These are phyloP conservation scores for Monoplex corrugatus DNA, from an alignment of 2,888 invertebrate genomes.

Conservation along the genomic window DNA sequence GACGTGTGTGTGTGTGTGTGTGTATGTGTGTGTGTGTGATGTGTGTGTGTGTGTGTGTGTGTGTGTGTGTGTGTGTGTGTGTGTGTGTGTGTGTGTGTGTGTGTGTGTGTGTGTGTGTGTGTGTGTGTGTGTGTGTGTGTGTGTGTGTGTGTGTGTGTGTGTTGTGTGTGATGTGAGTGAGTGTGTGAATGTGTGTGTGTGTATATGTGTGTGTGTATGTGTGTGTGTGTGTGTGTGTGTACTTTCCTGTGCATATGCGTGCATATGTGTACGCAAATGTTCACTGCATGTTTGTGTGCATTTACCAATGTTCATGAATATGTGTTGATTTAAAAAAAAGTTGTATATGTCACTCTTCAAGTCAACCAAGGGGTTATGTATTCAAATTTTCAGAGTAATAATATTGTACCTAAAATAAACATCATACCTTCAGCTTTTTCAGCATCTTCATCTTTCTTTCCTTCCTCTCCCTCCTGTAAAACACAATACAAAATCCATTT, in stretches of 20 bases:
- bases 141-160: not conserved
- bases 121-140: not conserved
- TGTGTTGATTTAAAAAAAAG: not conserved
- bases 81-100: not conserved
- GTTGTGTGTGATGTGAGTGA: no score
- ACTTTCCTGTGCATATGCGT: not conserved
- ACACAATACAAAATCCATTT: no score
- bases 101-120: not conserved
- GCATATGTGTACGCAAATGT: not conserved
- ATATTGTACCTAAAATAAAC: no score
- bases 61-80: not conserved
- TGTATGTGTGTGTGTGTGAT: not conserved
- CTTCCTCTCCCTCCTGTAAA: constrained; percentile 60
- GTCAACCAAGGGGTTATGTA: no score
- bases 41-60: not conserved
- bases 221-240: constrained; percentile 12
- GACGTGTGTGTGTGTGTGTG: no score
- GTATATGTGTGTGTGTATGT: not conserved
- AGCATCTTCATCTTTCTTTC: constrained; percentile 60
- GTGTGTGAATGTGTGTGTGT: no score
- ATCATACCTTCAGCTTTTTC: constrained; percentile 55
- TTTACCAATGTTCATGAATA: not conserved
- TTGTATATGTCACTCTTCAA: no score
- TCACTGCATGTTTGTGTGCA: not conserved
- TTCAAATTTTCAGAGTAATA: no score